Evolutionary conservation across 2,797 vertebrate genomes (phyloP).

Genomic region (Adrianichthys oophorus): DNA sequence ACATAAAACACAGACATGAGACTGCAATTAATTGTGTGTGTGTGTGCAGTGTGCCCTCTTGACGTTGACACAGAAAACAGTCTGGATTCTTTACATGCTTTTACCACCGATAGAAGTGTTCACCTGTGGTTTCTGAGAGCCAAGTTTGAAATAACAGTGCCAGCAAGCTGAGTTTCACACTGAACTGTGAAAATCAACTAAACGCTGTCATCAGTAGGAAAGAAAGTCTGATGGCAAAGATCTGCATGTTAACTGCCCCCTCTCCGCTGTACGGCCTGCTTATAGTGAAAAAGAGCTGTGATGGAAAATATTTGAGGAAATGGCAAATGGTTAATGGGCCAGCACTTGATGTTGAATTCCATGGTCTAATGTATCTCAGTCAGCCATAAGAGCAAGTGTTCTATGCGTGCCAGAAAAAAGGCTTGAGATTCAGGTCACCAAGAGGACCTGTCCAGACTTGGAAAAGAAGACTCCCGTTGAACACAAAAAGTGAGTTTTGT

Average conservation of each 20-base stretch:
- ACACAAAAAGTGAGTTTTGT: conserved; percentile 5
- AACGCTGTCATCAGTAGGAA: neutral
- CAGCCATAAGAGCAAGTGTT: conserved; percentile 70
- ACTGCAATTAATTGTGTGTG: no score
- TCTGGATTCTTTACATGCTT: neutral
- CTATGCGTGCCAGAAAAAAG: conserved; percentile 63
- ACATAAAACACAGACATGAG: no score
- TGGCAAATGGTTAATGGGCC: conserved; percentile 75
- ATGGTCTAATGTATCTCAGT: conserved; percentile 76
- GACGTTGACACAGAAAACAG: neutral
- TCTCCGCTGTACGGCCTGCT: conserved; percentile 11
- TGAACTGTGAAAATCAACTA: conserved; percentile 12
- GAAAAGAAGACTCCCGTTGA: conserved; percentile 46
- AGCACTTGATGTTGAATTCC: conserved; percentile 76
- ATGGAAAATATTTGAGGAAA: conserved; percentile 79
- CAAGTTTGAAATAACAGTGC: conserved; percentile 5
- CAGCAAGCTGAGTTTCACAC: conserved; percentile 6
- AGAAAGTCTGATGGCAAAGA: conserved; percentile 6
- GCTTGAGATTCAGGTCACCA: conserved; percentile 74
- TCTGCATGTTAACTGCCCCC: conserved; percentile 4
- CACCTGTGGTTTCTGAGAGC: neutral
- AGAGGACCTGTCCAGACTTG: conserved; percentile 54
- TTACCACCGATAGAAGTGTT: neutral
- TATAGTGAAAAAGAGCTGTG: conserved; percentile 45
- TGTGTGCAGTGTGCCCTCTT: no score